Percentiles rank a stretch among this genome's conserved stretches.
Conservation (phyloP, 2,888 invertebrate species). For the Andrena bucephala region DNA sequence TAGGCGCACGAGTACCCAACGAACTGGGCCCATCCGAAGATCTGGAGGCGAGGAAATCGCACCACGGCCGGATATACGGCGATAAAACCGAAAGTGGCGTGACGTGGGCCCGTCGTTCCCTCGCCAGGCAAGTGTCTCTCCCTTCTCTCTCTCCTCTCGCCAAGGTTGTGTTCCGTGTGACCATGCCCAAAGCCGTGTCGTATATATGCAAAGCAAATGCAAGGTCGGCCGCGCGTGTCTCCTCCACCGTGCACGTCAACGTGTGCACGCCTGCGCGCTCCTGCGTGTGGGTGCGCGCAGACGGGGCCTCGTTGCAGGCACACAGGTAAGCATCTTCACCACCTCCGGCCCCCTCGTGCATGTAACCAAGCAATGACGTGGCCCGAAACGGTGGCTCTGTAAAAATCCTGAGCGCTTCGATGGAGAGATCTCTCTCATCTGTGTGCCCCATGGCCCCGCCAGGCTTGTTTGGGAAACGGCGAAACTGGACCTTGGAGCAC, state of each 20-base stretch:
- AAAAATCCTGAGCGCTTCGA: conserved; percentile 55
- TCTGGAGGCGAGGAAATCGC: conserved; percentile 65
- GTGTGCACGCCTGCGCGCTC: neutral
- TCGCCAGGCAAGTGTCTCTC: conserved; percentile 36
- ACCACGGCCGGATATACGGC: conserved; percentile 70
- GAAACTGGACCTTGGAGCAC: conserved; percentile 62
- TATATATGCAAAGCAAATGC: conserved; percentile 79
- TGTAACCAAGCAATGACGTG: conserved; percentile 66
- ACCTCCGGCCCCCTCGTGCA: conserved; percentile 5
- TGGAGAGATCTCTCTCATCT: conserved; percentile 30
- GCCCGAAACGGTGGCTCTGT: conserved; percentile 47
- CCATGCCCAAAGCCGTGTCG: conserved; percentile 77
- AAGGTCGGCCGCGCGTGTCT: conserved; percentile 77
- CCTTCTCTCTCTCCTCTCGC: conserved; percentile 42
- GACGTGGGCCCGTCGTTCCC: conserved; percentile 67
- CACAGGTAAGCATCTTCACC: neutral
- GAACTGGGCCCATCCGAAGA: conserved; percentile 11
- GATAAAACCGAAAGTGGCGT: conserved; percentile 77
- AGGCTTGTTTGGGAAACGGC: conserved; percentile 12
- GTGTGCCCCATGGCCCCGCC: neutral
- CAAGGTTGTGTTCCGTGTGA: conserved; percentile 78
- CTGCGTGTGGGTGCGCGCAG: conserved; percentile 12
- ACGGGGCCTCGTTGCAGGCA: conserved; percentile 22
- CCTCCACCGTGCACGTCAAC: conserved; percentile 46
- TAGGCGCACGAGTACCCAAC: neutral